Evolutionary conservation across 2,797 vertebrate genomes (phyloP).

Genomic region (Dendrocincla tyrannina): DNA sequence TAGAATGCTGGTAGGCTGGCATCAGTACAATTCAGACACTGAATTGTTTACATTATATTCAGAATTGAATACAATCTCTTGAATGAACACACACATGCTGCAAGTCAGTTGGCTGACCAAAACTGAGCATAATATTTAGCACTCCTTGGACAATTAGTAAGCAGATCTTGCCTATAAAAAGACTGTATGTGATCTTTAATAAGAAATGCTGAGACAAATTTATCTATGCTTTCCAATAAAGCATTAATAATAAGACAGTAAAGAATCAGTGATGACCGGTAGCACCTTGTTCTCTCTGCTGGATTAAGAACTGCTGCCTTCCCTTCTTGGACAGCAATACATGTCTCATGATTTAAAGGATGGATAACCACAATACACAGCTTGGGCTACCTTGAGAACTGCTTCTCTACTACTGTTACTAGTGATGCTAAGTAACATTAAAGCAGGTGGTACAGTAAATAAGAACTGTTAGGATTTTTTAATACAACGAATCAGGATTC

Average conservation of each 20-base stretch:
- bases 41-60: neutral
- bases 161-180: neutral
- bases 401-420: neutral
- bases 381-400: neutral
- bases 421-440: neutral
- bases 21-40: neutral
- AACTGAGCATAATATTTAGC: neutral
- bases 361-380: neutral
- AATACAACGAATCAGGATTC: neutral
- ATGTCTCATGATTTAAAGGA: neutral
- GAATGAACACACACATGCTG: neutral
- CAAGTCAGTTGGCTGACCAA: neutral
- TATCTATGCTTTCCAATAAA: neutral
- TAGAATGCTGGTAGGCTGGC: neutral
- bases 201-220: neutral
- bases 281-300: neutral
- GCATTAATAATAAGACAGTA: neutral
- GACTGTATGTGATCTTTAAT: accelerated
- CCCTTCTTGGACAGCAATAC: neutral
- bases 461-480: neutral
- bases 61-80: neutral
- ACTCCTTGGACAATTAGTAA: neutral
- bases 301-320: neutral
- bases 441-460: neutral
- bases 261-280: neutral